Base-by-base conservation (phyloP, 2,888 invertebrate species). In the Ligdia adustata region DNA sequence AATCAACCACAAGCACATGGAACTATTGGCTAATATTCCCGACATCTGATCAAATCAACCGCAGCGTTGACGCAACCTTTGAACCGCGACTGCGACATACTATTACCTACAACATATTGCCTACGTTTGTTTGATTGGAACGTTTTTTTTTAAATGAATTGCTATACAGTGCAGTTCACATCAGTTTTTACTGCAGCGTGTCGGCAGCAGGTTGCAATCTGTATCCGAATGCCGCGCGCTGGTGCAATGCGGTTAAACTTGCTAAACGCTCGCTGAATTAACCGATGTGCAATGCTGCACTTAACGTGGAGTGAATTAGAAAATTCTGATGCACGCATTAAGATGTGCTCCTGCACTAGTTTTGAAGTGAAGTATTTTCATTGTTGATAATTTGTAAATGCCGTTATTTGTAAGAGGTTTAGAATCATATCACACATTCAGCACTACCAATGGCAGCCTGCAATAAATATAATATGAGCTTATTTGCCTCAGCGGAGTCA, bases 141-240 rank as follows among this genome's bases (percentile, higher is more conserved):
- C 28, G 3, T 9, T 42, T 26, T 33, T 33, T 37, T 22, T 22
- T n/a, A n/a, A n/a, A n/a, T n/a, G n/a, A n/a, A n/a, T n/a, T n/a
- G n/a, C n/a, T n/a, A n/a, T n/a, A 16, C 3, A 22, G 7, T 32
- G 39, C 26, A 15, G 49, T 53, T 53, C 52, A 35, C 56, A 51
- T 14, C 11, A 35, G 55, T 57, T 57, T 51, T 57, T 62, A 47
- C 41, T 38, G 47, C 28, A 9, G 16, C 29, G 54, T 52, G 48
- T 7, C 48, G 41, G 34, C 16, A 40, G 39, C 16, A 16, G 38
- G 38, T 35, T 20, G 26, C 47, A 9, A 24, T 33, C 42, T 49
- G 52, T 49, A 46, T 41, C 51, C 51, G 55, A 54, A 31, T 39
- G 49, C 47, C 48, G 42, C 47, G 44, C 47, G 38, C 27, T 44